These are phyloP conservation scores for Cryptus viduatorius DNA, from an alignment of 2,888 invertebrate genomes.

Conservation along the genomic window DNA sequence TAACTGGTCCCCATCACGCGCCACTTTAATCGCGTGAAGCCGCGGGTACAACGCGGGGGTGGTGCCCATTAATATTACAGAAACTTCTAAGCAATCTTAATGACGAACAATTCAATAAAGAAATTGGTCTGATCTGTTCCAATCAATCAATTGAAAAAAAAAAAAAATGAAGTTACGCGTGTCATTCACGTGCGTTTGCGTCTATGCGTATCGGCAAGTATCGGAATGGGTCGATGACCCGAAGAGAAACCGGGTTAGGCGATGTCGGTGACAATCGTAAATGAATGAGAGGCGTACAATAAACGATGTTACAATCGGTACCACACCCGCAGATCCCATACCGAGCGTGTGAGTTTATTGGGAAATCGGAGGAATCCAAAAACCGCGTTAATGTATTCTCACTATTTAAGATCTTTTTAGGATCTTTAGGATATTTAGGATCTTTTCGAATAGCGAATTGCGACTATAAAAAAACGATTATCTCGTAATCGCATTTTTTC, in stretches of 20 bases:
- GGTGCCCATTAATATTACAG: constrained; percentile 57
- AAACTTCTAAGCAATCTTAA: constrained; percentile 41
- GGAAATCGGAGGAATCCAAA: background rate
- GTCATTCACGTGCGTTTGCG: background rate
- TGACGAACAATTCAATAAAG: constrained; percentile 44
- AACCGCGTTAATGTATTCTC: background rate
- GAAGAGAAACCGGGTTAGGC: constrained; percentile 29
- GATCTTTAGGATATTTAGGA: no score
- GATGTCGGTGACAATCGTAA: constrained; percentile 38
- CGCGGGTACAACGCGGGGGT: constrained; percentile 55
- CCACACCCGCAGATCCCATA: constrained; percentile 7
- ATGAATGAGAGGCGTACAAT: constrained; percentile 26
- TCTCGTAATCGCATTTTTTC: background rate
- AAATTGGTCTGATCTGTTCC: constrained; percentile 9
- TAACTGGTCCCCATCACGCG: constrained; percentile 79
- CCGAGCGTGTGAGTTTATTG: background rate
- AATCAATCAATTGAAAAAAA: constrained; percentile 35
- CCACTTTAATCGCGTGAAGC: constrained; percentile 61
- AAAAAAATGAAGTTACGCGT: background rate
- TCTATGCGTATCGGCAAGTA: background rate
- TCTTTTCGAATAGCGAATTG: background rate
- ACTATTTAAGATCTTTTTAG: background rate
- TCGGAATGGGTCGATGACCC: constrained; percentile 28
- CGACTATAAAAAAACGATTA: background rate
- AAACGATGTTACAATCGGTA: constrained; percentile 14